These are phyloP conservation scores for Pterobdella sp. DNA, from an alignment of 2,888 invertebrate genomes.

Conservation along the genomic window DNA sequence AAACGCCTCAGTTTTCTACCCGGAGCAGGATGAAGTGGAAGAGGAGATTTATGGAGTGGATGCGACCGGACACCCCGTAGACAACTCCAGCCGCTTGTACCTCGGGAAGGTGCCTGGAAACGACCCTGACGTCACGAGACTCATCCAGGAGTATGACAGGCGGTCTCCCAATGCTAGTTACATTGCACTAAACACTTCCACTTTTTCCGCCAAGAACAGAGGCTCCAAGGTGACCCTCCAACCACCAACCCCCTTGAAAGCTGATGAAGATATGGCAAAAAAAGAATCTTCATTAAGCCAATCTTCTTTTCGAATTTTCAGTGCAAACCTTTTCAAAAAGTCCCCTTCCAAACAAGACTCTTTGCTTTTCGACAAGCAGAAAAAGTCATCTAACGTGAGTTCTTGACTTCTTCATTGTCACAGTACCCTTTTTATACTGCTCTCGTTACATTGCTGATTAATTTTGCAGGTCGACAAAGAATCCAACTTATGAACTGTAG, in stretches of 20 bases:
- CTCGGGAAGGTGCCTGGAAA: conserved; percentile 33
- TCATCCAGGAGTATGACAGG: conserved; percentile 36
- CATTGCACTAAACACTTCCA: conserved; percentile 19
- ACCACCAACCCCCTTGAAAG: background rate
- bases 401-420: background rate
- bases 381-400: background rate
- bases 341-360: background rate
- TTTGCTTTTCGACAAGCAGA: background rate
- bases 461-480: background rate
- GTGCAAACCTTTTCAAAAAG: conserved; percentile 9
- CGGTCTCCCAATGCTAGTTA: conserved; percentile 37
- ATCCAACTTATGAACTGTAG: conserved; percentile 5
- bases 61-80: background rate
- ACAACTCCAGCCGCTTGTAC: background rate
- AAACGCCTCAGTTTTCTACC: conserved; percentile 17
- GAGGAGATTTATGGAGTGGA: conserved; percentile 11
- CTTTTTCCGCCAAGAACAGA: background rate
- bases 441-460: background rate
- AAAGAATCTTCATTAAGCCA: conserved; percentile 12
- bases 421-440: background rate
- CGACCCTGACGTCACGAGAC: conserved; percentile 38
- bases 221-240: background rate
- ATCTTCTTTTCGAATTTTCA: conserved; percentile 22
- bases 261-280: background rate
- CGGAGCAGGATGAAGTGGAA: conserved; percentile 6